Percentiles rank a stretch among this genome's conserved stretches.
Conservation (phyloP, 2,797 vertebrate genomes). For the Thalassophryne amazonica region DNA sequence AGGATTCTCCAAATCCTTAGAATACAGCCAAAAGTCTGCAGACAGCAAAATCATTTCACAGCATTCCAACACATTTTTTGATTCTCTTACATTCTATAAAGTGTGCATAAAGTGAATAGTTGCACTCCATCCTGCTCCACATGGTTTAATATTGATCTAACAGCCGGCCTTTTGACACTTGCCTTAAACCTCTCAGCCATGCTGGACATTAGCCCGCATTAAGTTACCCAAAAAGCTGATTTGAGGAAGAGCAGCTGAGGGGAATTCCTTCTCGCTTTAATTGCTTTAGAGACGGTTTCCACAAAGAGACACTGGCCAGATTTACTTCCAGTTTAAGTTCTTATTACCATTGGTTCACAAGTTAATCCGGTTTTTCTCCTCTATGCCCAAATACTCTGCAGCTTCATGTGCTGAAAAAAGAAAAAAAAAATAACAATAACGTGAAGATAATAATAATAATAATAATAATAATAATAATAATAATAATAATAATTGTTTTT, state of each 20-base stretch:
- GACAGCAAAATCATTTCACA: no score
- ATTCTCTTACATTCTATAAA: no score
- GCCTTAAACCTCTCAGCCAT: constrained; percentile 81
- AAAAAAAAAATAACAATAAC: constrained; percentile 15
- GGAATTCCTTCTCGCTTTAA: constrained; percentile 94
- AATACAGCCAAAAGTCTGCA: not conserved
- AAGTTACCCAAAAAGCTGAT: constrained; percentile 86
- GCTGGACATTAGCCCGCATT: constrained; percentile 86
- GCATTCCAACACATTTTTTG: no score
- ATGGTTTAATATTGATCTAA: constrained; percentile 51
- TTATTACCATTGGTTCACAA: constrained; percentile 95
- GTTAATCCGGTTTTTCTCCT: constrained; percentile 90
- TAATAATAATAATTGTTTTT: not conserved
- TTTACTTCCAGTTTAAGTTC: constrained; percentile 93
- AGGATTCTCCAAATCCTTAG: not conserved
- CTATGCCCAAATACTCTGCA: constrained; percentile 53
- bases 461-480: not conserved
- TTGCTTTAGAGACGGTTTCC: constrained; percentile 93
- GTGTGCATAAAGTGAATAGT: no score
- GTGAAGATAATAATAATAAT: constrained; percentile 6
- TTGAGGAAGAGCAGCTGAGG: constrained; percentile 89
- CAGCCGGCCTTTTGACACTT: constrained; percentile 66
- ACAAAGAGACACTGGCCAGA: constrained; percentile 91
- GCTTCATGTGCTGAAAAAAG: constrained; percentile 31
- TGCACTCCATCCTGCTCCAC: constrained; percentile 10